phyloP scores from a whole-genome alignment of 2,888 invertebrate genomes.

The Ochropleura leucogaster region DNA sequence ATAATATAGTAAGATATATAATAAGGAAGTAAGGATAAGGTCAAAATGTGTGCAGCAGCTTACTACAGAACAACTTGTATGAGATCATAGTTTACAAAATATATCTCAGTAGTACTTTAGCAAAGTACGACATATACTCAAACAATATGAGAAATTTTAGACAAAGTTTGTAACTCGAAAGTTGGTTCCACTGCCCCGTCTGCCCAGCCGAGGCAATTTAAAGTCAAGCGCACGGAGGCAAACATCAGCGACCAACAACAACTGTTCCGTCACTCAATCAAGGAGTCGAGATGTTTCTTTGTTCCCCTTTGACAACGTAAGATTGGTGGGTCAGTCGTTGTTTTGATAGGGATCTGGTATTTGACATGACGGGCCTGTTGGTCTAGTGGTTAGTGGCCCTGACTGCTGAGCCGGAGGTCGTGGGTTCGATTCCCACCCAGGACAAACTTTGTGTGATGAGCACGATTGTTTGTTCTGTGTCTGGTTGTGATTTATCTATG shows the following conservation, averaged over 20 bases:
- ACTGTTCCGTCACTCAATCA: constrained; percentile 61
- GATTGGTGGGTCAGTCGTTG: constrained; percentile 29
- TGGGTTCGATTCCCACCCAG: too few relatives aligned
- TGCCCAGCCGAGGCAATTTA: constrained; percentile 54
- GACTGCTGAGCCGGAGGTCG: too few relatives aligned
- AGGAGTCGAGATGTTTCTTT: constrained; percentile 57
- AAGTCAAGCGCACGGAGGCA: constrained; percentile 56
- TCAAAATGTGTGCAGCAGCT: too few relatives aligned
- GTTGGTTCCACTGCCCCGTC: constrained; percentile 30
- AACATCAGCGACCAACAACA: constrained; percentile 60
- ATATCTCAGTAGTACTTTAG: background rate
- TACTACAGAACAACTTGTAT: background rate
- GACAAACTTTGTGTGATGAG: too few relatives aligned
- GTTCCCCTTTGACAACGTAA: constrained; percentile 41
- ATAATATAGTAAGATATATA: too few relatives aligned
- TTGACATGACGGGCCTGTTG: too few relatives aligned
- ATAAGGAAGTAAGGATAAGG: too few relatives aligned
- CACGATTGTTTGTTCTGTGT: too few relatives aligned
- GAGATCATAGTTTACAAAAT: background rate
- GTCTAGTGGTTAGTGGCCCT: too few relatives aligned
- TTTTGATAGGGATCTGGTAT: constrained; percentile 21
- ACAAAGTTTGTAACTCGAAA: background rate
- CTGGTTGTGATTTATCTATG: too few relatives aligned
- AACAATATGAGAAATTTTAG: background rate
- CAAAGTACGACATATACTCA: background rate